Evolutionary conservation across 2,888 invertebrate species (phyloP), one percentile per base, ranked within the genome.

Genomic region (Leucophenga montana): DNA sequence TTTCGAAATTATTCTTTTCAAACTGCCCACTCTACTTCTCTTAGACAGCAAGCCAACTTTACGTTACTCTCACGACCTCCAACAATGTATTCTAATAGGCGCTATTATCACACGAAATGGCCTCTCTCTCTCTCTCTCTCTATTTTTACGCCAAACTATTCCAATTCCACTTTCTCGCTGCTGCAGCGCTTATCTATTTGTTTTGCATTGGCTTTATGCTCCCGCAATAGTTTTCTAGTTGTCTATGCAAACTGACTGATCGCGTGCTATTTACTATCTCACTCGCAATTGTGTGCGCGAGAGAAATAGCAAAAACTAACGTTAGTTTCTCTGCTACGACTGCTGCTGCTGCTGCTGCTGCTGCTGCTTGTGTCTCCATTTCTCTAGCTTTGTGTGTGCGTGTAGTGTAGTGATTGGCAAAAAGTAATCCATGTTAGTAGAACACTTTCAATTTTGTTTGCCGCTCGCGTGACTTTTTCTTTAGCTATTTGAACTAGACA

Each of bases 381-480:
- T 53, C 53, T 16, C 16, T 53, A 53, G 53, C 77, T 79, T 71
- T 68, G 50, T 67, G 66, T 66, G 57, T 53, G 18, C 11, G 18
- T 59, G 13, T 50, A 11, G n/a, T 65, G 66, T 66, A 65, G 69
- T 39, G 16, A 14, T 62, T 72, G 77, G 78, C 72, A 79, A 76
- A n/a, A 82, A 83, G 78, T 81, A 85, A 86, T 86, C 83, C 82
- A 79, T 86, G 86, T 87, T 85, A 86, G 86, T 86, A 81, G 87
- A 87, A 77, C 86, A 86, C 86, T 86, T 84, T 87, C 85, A 78
- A 75, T 87, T 86, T 86, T 76, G 64, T 73, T 62, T 54, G 46
- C 53, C 5, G 62, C 16, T 64, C 46, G 62, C 59, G 33, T 22
- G 62, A 33, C 59, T 59, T 27, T 57, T 31, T 27, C 31, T 22